Evolutionary conservation across 2,797 vertebrate species (phyloP), one percentile per base, ranked within the genome.

Genomic region (Karalla daura): DNA sequence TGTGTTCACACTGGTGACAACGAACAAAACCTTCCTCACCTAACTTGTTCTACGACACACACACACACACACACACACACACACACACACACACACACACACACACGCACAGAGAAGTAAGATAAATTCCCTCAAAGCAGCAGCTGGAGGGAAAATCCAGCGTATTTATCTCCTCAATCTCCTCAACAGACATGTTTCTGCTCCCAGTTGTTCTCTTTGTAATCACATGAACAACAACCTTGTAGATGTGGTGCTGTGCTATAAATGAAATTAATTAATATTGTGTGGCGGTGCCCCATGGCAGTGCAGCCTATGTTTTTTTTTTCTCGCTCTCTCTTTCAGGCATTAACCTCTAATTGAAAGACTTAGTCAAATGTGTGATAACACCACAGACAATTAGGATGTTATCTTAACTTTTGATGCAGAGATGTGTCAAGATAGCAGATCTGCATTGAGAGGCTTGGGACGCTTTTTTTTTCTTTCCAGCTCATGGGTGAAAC

Each of bases 231-330:
- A 73, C 81, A 74, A 73, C 83, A 84, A 70, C 66, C 74, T 74
- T 68, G 64, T 81, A 78, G 65, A 80, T 76, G 54, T 41, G 37
- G 50, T 28, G 39, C 61, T 79, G 71, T 50, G 63, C 77, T 87
- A 60, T 85, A 86, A 83, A 81, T 85, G 74, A 80, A 89, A 91
- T 92, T 85, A 90, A 93, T 92, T 90, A 91, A 81, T 69, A 76
- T 73, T 63, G 61, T 74, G 79, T 70, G 62, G 80, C 76, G 80
- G 59, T 73, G 72, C 86, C 89, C 79, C 60, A 60, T 74, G 83
- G 72, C 81, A 61, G 54, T 63, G 41, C 70, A 63, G 63, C 75
- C 73, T 70, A 73, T 58, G 41, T 80, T 81, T 86, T 49, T 18
- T 49, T 7, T 49, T 25, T 32, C 55, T 44, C 11, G 21, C 41